Evolutionary conservation across 2,113 vertebrate genomes (phyloP).

Genomic region (Erythrolamprus reginae): DNA sequence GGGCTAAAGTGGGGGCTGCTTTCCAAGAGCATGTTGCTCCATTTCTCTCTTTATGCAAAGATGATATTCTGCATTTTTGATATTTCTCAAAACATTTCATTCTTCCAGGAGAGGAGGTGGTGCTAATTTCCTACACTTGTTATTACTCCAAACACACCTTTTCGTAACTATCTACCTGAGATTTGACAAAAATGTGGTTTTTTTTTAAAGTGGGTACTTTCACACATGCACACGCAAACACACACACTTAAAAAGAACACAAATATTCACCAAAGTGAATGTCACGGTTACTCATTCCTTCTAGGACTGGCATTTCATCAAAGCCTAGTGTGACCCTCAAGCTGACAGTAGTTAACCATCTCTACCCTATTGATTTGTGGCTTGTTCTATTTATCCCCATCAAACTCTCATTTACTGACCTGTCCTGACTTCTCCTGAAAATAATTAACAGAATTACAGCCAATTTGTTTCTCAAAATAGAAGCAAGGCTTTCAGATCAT

Average conservation of each 20-base stretch:
- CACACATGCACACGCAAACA: too few relatives aligned
- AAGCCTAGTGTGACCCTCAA: neutral
- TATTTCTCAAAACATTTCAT: too few relatives aligned
- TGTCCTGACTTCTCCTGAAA: neutral
- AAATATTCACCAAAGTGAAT: neutral
- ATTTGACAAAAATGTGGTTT: neutral
- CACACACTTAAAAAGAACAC: neutral
- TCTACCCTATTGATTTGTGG: neutral
- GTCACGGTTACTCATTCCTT: neutral
- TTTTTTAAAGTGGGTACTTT: neutral
- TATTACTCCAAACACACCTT: too few relatives aligned
- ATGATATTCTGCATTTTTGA: too few relatives aligned
- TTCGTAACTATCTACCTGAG: neutral
- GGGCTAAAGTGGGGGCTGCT: too few relatives aligned
- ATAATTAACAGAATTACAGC: neutral
- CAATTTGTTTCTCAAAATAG: neutral
- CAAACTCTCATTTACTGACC: neutral
- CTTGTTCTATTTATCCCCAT: neutral
- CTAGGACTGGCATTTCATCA: neutral
- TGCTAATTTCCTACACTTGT: too few relatives aligned
- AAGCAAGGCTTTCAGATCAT: neutral
- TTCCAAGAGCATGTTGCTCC: too few relatives aligned
- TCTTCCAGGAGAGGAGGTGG: too few relatives aligned
- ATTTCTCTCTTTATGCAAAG: too few relatives aligned
- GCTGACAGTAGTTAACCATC: neutral